Evolutionary conservation across 2,888 invertebrate species (phyloP), one percentile per base, ranked within the genome.

Genomic region (Hyles lineata): DNA sequence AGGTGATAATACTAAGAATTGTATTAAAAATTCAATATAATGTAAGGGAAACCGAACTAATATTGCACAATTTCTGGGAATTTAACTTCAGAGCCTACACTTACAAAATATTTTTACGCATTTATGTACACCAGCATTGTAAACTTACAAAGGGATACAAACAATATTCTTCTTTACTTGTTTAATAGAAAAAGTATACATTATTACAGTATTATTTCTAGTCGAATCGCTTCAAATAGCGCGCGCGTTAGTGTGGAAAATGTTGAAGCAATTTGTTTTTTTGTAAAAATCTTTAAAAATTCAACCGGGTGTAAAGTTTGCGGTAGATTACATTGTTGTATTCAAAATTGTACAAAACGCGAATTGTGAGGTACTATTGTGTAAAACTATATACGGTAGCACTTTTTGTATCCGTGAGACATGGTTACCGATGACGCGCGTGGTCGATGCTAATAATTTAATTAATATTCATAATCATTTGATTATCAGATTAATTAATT

Each of bases 291-390:
- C 11, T 35, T 19, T 17, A 32, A 19, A 62, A 35, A 19, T n/a
- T n/a, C 19, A 62, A 62, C 32, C 62, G 35, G 3, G 62, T 62
- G 61, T 29, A 15, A 61, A 61, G 25, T 61, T 61, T 61, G 60
- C 60, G 32, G 32, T 61, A 19, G 29, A n/a, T 32, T 4, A 19
- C 19, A 29, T 19, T 29, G 19, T 61, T 61, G 19, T 61, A 8
- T 61, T 61, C 29, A 19, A 61, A 29, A 61, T 29, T 29, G 6
- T 61, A 17, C 25, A 25, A 61, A 61, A 17, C 6, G 29, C 3
- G 29, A 29, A 29, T 29, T 29, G 17, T 61, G 17, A 2, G 7
- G 7, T 8, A 60, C 21, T 11, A 15, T 60, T 11, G 25, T 29
- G 29, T 3, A 23, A 11, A 25, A 15, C 19, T 9, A 59, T 23